Evolutionary conservation across 1,140 invertebrate species (phyloP), one percentile per base, ranked within the genome.

Genomic region (Lepidurus packardi): DNA sequence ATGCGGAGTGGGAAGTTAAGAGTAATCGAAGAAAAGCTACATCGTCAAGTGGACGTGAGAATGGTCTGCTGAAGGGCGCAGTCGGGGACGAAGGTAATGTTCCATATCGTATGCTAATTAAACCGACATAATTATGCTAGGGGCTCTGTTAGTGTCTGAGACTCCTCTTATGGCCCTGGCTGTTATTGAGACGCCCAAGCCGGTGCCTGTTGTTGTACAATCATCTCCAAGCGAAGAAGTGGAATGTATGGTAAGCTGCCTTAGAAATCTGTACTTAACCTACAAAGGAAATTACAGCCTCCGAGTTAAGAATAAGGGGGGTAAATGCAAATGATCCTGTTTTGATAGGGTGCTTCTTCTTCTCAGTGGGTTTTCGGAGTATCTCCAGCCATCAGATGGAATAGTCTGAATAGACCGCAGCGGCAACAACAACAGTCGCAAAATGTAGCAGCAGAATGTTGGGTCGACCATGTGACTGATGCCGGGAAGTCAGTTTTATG

Each of bases 301-400:
- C 53, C 6, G 53, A 65, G 16, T 13, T 7, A 47, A 65, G 53
- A 7, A 65, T n/a, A 5, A 65, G 8, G 53, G 21, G 53, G 21
- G 53, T n/a, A 65, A 65, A 65, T 65, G 21, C 21, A 21, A 7
- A 65, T n/a, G 53, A 65, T 65, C 16, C 21, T 65, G 53, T 65
- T 65, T 21, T 21, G 53, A 65, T 65, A 65, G 53, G 53, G 53
- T 65, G 13, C 53, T 65, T 65, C 53, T 65, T 65, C 53, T 21
- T 65, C 53, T 65, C 53, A 65, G 53, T 65, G 53, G 53, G 53
- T 65, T 13, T 65, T 65, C 53, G 53, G 53, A 65, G 53, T 65
- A 65, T 65, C 53, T 65, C 53, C 53, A 65, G 53, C 53, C 53
- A 65, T 65, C 53, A 65, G 53, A 65, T 65, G 53, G 53, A 65